phyloP scores from a whole-genome alignment of 2,113 vertebrate species.

The Pelobates fuscus region DNA sequence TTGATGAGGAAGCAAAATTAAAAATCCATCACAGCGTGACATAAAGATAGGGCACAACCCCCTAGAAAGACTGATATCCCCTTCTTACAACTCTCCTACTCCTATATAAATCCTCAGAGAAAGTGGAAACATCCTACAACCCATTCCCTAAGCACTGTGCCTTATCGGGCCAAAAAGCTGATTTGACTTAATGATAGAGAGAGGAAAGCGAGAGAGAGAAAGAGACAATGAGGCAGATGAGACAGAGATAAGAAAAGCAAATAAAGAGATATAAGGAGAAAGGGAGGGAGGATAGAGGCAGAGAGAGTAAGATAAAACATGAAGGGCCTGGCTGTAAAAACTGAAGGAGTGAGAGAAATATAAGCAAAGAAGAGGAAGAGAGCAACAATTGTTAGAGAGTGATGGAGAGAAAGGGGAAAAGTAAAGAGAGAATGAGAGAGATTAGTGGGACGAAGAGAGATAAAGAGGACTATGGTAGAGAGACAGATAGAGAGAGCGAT shows the following conservation, averaged over 20 bases:
- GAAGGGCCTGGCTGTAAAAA: neutral
- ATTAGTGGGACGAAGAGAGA: neutral
- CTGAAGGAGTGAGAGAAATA: neutral
- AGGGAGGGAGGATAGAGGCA: neutral
- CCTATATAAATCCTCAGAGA: no score
- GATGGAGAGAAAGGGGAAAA: neutral
- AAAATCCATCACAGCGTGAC: no score
- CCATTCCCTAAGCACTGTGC: no score
- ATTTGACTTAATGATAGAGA: no score
- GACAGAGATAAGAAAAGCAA: neutral
- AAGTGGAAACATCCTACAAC: no score
- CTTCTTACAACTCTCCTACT: no score
- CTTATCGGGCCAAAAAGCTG: no score
- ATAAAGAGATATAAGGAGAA: neutral
- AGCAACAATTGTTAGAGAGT: neutral
- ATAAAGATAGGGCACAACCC: no score
- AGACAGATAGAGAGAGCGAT: no score
- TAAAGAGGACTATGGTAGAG: no score
- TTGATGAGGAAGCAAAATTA: no score
- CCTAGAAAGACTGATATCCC: no score
- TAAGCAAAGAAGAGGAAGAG: neutral
- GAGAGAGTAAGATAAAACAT: neutral
- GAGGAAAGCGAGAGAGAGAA: neutral
- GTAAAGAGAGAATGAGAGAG: neutral
- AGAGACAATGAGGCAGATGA: neutral